Evolutionary conservation across 2,888 invertebrate species (phyloP).

Genomic region (Hoplodrina blanda): DNA sequence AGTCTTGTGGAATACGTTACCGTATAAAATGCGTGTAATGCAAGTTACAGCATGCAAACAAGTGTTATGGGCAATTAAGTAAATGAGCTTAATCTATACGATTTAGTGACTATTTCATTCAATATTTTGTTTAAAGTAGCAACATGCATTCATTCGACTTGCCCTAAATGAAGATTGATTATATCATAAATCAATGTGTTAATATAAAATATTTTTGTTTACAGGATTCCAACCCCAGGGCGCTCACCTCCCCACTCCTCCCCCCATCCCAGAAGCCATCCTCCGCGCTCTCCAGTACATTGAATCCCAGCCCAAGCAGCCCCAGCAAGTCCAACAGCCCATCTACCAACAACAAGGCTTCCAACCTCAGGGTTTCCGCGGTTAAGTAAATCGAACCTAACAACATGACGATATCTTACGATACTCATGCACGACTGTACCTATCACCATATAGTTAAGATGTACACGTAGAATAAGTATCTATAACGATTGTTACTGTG

Average conservation of each 20-base stretch:
- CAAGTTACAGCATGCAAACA: slow-evolving; percentile 14
- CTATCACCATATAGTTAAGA: slow-evolving; percentile 66
- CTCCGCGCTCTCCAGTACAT: slow-evolving; percentile 87
- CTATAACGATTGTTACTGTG: slow-evolving; percentile 83
- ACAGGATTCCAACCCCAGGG: slow-evolving; percentile 92
- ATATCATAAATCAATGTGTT: neutral
- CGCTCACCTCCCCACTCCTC: slow-evolving; percentile 91
- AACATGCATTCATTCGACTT: neutral
- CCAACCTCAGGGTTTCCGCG: slow-evolving; percentile 72
- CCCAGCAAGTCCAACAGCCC: slow-evolving; percentile 72
- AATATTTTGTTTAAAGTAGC: slow-evolving; percentile 1
- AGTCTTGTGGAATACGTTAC: slow-evolving; percentile 30
- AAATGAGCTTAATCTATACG: neutral
- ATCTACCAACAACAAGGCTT: slow-evolving; percentile 54
- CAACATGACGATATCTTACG: slow-evolving; percentile 40
- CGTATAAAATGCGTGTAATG: slow-evolving; percentile 19
- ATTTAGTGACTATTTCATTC: slow-evolving; percentile 13
- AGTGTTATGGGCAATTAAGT: slow-evolving; percentile 27
- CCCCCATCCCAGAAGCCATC: slow-evolving; percentile 91
- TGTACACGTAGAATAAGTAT: slow-evolving; percentile 69
- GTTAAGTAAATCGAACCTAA: slow-evolving; percentile 67
- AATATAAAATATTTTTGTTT: slow-evolving; percentile 41
- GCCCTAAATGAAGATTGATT: neutral
- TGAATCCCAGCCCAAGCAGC: slow-evolving; percentile 72
- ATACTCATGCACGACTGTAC: slow-evolving; percentile 64